Evolutionary conservation across 2,113 vertebrate genomes (phyloP), one percentile per base, ranked within the genome.

Genomic region (Amphilophus citrinellus): DNA sequence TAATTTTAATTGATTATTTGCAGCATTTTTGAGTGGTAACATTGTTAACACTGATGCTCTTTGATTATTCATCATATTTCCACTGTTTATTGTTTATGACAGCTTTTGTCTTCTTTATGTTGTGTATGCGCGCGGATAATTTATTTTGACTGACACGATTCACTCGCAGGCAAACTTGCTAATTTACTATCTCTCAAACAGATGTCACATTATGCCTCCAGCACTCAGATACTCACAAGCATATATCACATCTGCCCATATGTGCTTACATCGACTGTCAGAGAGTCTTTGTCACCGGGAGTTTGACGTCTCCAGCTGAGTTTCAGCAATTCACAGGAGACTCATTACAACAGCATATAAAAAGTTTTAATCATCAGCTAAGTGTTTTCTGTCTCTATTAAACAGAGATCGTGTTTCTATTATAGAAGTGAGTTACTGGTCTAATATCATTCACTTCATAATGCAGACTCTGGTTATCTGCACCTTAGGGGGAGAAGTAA

Each of bases 101-200:
- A 86, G 86, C 76, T 83, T 58, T 53, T 80, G 63, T 62, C 86
- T 87, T 83, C 85, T 87, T 90, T 84, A 77, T 71, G 73, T 27
- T 76, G 65, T 76, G 32, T 56, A n/a, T 76, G 61, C 57, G 80
- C 24, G 61, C 3, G 17, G 84, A 82, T 83, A 76, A 86, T 92
- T 91, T 86, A 83, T 87, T 92, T 90, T 93, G 89, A 92, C 78
- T 91, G 93, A 91, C 93, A 93, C 68, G 79, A 62, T 81, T 80
- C 44, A 66, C 85, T 92, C 15, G 30, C 53, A 86, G 87, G 76
- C 68, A 88, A 91, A 90, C 88, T 84, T 87, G 86, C 77, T 92
- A 87, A 92, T 92, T 92, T 93, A 93, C 80, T 77, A 82, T 93
- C 87, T 90, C 80, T 88, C 77, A 85, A 93, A 88, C 94, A 95